Conservation (phyloP, 2,113 vertebrate genomes). For the Phalacrocorax aristotelis region DNA sequence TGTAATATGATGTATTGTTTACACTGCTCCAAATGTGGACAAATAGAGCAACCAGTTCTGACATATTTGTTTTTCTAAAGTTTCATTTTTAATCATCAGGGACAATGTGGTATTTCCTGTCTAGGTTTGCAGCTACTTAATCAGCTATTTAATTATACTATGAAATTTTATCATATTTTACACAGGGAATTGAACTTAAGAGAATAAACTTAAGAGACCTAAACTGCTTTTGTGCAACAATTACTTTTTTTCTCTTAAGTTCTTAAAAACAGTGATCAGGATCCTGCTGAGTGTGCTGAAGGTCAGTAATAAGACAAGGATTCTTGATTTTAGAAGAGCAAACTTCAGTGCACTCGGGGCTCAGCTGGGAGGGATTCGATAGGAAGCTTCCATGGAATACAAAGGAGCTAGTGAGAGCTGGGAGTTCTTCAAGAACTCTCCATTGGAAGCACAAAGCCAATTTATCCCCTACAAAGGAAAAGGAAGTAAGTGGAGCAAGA, state of each 20-base stretch:
- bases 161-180: background rate
- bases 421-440: no score
- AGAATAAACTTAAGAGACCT: background rate
- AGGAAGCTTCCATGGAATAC: no score
- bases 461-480: no score
- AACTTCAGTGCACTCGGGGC: no score
- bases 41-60: background rate
- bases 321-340: no score
- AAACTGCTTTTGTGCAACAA: background rate
- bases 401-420: no score
- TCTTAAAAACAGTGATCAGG: background rate
- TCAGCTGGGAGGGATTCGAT: no score
- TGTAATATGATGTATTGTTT: background rate
- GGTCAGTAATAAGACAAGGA: no score
- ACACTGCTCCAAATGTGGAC: background rate
- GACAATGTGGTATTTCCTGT: background rate
- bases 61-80: background rate
- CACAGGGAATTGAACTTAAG: background rate
- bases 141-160: background rate
- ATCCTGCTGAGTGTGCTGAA: no score
- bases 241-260: background rate
- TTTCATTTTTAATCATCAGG: background rate
- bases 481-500: no score
- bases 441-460: no score
- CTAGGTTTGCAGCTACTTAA: background rate